Conservation (phyloP, 2,888 invertebrate genomes). For the Julus scandinavius region DNA sequence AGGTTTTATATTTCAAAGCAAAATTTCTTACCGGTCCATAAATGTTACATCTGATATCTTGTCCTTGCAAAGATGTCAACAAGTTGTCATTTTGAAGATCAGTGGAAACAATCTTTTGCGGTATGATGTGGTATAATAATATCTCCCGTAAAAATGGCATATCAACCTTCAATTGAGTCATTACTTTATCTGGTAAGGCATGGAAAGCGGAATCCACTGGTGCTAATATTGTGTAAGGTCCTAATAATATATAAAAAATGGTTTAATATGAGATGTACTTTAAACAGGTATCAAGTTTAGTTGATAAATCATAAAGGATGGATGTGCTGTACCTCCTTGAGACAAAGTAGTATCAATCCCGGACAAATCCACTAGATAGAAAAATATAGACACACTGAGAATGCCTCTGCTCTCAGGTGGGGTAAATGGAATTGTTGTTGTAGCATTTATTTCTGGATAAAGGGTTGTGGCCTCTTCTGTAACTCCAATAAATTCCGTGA, state of each 20-base stretch:
- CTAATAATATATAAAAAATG: slow-evolving; percentile 19
- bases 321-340: slow-evolving; percentile 49
- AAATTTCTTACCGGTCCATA: slow-evolving; percentile 51
- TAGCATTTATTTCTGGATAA: slow-evolving; percentile 48
- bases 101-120: slow-evolving; percentile 40
- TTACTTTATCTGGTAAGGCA: slow-evolving; percentile 42
- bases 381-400: slow-evolving; percentile 54
- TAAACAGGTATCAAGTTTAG: neutral
- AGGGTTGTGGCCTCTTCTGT: slow-evolving; percentile 42
- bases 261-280: neutral
- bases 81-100: slow-evolving; percentile 53
- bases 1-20: too few relatives aligned
- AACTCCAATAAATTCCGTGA: neutral
- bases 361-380: slow-evolving; percentile 52
- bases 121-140: slow-evolving; percentile 54
- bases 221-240: slow-evolving; percentile 55
- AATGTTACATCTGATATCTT: slow-evolving; percentile 54
- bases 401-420: slow-evolving; percentile 50
- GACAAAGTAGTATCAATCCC: slow-evolving; percentile 50
- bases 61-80: slow-evolving; percentile 51
- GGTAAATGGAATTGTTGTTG: slow-evolving; percentile 33
- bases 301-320: too few relatives aligned
- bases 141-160: slow-evolving; percentile 50
- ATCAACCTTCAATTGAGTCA: slow-evolving; percentile 47
- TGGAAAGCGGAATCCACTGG: slow-evolving; percentile 54